Conservation (phyloP, 2,888 invertebrate species). For the Apotomis betuletana region DNA sequence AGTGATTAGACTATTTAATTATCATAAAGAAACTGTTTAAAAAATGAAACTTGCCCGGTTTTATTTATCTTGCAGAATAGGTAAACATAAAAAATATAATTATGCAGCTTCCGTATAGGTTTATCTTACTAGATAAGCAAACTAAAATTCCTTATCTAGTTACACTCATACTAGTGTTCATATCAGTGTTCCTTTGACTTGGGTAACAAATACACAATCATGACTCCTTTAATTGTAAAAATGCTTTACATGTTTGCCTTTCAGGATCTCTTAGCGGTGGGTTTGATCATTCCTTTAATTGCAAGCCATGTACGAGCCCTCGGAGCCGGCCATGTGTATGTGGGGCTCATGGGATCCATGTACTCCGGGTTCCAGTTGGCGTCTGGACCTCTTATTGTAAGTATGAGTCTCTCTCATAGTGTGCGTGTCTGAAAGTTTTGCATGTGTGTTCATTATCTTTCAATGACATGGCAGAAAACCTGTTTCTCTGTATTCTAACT, state of each 20-base stretch:
- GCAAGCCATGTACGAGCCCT: conserved; percentile 81
- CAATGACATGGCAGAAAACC: too few relatives aligned
- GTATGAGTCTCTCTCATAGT: conserved; percentile 46
- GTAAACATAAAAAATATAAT: not conserved
- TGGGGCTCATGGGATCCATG: conserved; percentile 84
- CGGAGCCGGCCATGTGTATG: conserved; percentile 83
- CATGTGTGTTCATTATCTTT: too few relatives aligned
- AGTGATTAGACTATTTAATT: too few relatives aligned
- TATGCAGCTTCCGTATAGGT: not conserved
- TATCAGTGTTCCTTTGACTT: not conserved
- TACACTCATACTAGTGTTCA: too few relatives aligned
- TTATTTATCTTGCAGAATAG: not conserved
- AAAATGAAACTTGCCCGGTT: not conserved
- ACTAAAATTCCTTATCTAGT: not conserved
- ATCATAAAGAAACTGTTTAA: too few relatives aligned
- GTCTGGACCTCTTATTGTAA: conserved; percentile 86
- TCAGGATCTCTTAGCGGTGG: conserved; percentile 86
- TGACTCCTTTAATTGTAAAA: not conserved
- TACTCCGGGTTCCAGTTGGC: conserved; percentile 86
- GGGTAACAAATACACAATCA: not conserved
- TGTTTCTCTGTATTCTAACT: too few relatives aligned
- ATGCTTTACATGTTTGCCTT: conserved; percentile 39
- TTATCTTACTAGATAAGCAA: not conserved
- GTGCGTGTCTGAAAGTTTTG: too few relatives aligned
- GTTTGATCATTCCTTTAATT: conserved; percentile 84